Percentiles rank a stretch among this genome's conserved stretches.
phyloP scores from a whole-genome alignment of 2,113 vertebrate species.

The Pampusana beccarii region DNA sequence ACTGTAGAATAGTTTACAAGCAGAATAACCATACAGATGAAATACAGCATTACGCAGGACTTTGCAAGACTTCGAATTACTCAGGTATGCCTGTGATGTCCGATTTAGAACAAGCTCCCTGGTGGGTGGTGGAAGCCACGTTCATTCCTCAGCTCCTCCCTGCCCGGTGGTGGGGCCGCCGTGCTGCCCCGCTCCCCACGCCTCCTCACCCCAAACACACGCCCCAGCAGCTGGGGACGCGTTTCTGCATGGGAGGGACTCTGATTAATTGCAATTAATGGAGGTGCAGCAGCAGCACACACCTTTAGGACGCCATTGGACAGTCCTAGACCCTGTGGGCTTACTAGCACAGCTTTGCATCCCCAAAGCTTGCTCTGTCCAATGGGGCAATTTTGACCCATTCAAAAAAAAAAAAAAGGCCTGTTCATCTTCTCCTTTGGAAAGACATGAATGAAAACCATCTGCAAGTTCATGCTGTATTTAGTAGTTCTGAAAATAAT shows the following conservation, averaged over 20 bases:
- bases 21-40: not conserved
- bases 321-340: not conserved
- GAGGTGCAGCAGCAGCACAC: not conserved
- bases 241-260: not conserved
- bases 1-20: not conserved
- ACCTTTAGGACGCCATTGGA: rapidly evolving
- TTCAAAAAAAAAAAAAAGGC: not conserved
- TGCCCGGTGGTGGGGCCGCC: rapidly evolving
- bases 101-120: not conserved
- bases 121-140: not conserved
- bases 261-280: not conserved
- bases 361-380: not conserved
- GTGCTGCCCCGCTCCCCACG: not conserved
- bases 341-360: not conserved
- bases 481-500: not conserved
- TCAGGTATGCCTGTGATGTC: not conserved
- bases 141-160: not conserved
- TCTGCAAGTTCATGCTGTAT: not conserved
- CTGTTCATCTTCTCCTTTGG: not conserved
- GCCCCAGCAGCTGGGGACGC: rapidly evolving
- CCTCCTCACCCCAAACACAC: rapidly evolving
- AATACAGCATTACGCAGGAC: not conserved
- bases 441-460: not conserved
- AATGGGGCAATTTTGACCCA: not conserved
- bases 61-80: not conserved